Evolutionary conservation across 2,113 vertebrate genomes (phyloP).

Genomic region (Tupaia tana): DNA sequence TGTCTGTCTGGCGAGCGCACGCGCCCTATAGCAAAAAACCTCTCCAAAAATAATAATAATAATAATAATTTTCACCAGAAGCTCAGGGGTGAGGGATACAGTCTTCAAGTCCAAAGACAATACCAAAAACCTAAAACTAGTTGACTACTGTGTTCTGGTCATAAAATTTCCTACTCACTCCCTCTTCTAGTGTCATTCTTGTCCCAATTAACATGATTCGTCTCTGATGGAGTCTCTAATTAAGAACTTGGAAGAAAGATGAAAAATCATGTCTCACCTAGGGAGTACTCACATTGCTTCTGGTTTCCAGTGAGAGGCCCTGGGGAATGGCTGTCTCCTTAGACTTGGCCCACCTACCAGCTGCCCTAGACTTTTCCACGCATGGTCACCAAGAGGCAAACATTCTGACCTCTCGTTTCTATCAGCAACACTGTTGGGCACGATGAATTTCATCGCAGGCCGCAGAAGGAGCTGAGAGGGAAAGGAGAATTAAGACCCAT

Average conservation of each 20-base stretch:
- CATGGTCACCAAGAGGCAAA: background rate
- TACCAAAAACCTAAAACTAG: constrained; percentile 18
- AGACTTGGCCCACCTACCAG: background rate
- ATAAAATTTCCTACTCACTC: background rate
- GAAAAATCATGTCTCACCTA: constrained; percentile 58
- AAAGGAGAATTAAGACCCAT: background rate
- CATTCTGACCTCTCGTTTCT: background rate
- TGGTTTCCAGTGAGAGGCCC: constrained; percentile 29
- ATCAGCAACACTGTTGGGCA: background rate
- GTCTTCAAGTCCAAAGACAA: constrained; percentile 51
- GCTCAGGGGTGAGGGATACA: constrained; percentile 13
- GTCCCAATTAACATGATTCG: constrained; percentile 29
- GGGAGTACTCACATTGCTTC: constrained; percentile 37
- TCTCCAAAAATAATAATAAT: too few relatives aligned
- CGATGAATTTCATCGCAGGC: background rate
- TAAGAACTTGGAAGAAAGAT: constrained; percentile 68
- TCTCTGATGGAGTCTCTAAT: constrained; percentile 66
- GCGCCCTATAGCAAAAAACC: too few relatives aligned
- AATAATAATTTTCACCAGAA: background rate
- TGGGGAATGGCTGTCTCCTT: constrained; percentile 50
- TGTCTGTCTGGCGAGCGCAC: too few relatives aligned
- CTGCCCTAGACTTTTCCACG: constrained; percentile 2
- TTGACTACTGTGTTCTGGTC: constrained; percentile 13
- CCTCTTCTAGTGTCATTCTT: constrained; percentile 35
- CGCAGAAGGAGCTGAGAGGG: background rate